These are phyloP conservation scores for Acanthosepion lycidas DNA, from an alignment of 2,888 invertebrate genomes.

Conservation along the genomic window DNA sequence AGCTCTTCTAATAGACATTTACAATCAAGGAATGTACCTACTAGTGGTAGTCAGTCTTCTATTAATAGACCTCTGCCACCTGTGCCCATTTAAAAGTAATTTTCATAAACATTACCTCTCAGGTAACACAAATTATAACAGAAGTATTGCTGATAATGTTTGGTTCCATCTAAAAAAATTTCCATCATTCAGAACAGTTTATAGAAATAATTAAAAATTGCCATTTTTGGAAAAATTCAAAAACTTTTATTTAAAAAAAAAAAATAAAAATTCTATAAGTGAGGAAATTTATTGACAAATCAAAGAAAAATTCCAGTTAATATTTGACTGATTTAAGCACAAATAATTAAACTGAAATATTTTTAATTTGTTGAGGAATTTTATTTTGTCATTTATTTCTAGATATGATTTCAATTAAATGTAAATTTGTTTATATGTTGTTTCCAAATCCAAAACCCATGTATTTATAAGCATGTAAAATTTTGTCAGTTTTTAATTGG, in stretches of 20 bases:
- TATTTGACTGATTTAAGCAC: background rate
- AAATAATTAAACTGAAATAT: background rate
- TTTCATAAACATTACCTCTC: background rate
- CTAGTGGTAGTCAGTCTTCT: background rate
- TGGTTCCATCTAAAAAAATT: background rate
- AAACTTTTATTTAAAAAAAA: background rate
- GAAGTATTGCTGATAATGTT: background rate
- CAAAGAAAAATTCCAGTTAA: background rate
- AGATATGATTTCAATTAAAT: background rate
- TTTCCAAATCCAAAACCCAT: background rate
- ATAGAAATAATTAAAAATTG: background rate
- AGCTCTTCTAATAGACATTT: background rate
- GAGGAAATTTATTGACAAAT: background rate
- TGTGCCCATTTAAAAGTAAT: background rate
- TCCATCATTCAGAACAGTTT: background rate
- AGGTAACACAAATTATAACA: slow-evolving; percentile 6
- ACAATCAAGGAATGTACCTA: slow-evolving; percentile 22
- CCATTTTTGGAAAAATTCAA: background rate
- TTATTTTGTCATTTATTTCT: background rate
- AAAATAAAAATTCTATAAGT: too few relatives aligned
- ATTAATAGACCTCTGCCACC: slow-evolving; percentile 12
- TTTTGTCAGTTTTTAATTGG: background rate
- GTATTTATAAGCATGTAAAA: background rate
- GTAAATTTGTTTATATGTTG: slow-evolving; percentile 33
- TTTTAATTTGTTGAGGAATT: background rate